A percentile compares a stretch with the other conserved stretches of the same genome.
Conservation (phyloP, 1,140 invertebrate species). For the Drosophila triauraria region DNA sequence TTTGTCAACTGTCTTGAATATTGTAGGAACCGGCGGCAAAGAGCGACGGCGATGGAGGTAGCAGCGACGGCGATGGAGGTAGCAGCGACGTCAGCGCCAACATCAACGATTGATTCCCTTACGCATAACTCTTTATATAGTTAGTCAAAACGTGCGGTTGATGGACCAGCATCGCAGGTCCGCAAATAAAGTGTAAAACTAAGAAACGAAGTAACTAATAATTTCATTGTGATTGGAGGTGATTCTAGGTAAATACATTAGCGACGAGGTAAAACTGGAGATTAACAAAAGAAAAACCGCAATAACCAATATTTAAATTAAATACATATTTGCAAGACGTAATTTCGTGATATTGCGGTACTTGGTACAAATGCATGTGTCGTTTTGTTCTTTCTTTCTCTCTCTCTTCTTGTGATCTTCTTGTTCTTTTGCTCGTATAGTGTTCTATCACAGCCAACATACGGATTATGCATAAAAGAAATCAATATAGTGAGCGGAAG, state of each 20-base stretch:
- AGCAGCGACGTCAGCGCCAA: background rate
- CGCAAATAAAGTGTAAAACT: background rate
- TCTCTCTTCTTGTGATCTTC: conserved; percentile 6
- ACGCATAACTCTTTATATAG: background rate
- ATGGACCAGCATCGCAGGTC: background rate
- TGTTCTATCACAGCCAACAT: conserved; percentile 11
- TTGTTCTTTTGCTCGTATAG: conserved; percentile 14
- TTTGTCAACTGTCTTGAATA: too few relatives aligned
- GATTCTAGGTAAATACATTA: too few relatives aligned
- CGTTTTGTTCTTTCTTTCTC: conserved; percentile 1
- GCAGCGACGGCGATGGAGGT: too few relatives aligned
- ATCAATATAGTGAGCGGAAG: conserved; percentile 1
- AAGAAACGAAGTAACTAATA: too few relatives aligned
- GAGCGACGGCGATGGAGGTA: too few relatives aligned
- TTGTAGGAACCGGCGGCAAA: too few relatives aligned
- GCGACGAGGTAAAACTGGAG: background rate
- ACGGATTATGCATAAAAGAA: conserved; percentile 7
- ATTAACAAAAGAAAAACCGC: too few relatives aligned
- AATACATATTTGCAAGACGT: conserved; percentile 1
- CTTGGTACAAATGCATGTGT: background rate
- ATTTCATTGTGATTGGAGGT: too few relatives aligned
- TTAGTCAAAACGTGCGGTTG: conserved; percentile 1
- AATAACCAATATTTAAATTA: background rate
- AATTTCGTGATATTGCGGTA: conserved; percentile 2
- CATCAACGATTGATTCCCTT: conserved; percentile 1